These are phyloP conservation scores for Natator depressus DNA, from an alignment of 2,113 vertebrate species.

Conservation along the genomic window DNA sequence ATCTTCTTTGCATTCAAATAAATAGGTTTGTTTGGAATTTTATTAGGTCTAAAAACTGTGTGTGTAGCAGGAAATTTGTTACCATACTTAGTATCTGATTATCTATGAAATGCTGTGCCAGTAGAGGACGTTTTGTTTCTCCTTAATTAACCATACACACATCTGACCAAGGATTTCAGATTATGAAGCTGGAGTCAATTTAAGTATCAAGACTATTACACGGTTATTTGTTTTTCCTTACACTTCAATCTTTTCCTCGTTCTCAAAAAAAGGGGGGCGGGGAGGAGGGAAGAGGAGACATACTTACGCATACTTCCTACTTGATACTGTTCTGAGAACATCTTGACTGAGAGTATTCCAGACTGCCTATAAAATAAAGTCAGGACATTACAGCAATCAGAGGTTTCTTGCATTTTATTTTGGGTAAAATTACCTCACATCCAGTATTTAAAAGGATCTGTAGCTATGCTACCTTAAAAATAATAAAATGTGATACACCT, in stretches of 20 bases:
- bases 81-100: background rate
- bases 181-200: background rate
- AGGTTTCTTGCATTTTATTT: background rate
- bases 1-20: background rate
- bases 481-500: fast-evolving
- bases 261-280: background rate
- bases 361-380: conserved; percentile 78
- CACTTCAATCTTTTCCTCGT: too few relatives aligned
- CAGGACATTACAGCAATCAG: background rate
- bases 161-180: background rate
- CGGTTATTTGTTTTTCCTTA: background rate
- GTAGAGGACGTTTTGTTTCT: background rate
- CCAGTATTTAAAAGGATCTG: background rate
- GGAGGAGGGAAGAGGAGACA: background rate
- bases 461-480: background rate
- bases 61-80: background rate
- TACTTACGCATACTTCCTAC: conserved; percentile 92
- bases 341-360: conserved; percentile 88
- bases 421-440: background rate
- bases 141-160: background rate
- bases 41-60: background rate
- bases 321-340: conserved; percentile 81
- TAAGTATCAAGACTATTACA: background rate
- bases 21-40: background rate
- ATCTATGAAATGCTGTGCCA: background rate